These are phyloP conservation scores for Xestobium rufovillosum DNA, from an alignment of 2,888 invertebrate species.

Conservation along the genomic window DNA sequence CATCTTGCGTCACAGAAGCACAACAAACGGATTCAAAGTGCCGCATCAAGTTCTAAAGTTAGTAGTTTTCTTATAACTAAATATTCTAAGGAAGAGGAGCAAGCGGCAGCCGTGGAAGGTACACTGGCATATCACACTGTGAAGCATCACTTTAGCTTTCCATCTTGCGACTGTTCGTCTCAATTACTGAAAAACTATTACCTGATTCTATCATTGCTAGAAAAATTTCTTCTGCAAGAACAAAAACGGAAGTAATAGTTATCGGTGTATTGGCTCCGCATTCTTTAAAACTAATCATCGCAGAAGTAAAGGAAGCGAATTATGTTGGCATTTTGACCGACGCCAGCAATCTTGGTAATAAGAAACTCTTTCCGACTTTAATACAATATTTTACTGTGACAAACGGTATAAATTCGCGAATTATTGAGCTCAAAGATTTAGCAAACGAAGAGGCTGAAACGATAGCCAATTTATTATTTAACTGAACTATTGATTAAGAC, in stretches of 20 bases:
- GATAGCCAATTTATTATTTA: conserved; percentile 5
- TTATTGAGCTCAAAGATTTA: conserved; percentile 14
- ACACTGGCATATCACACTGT: too few species aligned
- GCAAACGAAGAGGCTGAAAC: conserved; percentile 11
- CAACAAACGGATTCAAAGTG: too few species aligned
- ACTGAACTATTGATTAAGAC: conserved; percentile 6
- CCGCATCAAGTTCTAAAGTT: too few species aligned
- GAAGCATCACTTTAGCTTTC: not conserved
- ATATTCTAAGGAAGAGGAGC: too few species aligned
- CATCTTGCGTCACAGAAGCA: too few species aligned
- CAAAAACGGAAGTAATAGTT: conserved; percentile 6
- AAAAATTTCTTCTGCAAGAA: conserved; percentile 6
- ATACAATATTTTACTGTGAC: conserved; percentile 23
- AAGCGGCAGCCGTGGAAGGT: too few species aligned
- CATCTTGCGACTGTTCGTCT: not conserved
- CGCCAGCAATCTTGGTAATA: conserved; percentile 21
- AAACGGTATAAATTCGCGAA: conserved; percentile 20
- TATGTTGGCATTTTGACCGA: conserved; percentile 21
- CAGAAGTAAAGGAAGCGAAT: too few species aligned
- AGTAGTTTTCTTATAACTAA: too few species aligned
- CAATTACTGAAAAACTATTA: not conserved
- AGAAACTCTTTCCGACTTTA: conserved; percentile 23
- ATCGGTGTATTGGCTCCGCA: conserved; percentile 1
- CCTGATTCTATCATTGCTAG: not conserved
- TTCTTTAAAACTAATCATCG: conserved; percentile 9